Conservation (phyloP, 1,140 invertebrate species). For the Scaptomyza montana region DNA sequence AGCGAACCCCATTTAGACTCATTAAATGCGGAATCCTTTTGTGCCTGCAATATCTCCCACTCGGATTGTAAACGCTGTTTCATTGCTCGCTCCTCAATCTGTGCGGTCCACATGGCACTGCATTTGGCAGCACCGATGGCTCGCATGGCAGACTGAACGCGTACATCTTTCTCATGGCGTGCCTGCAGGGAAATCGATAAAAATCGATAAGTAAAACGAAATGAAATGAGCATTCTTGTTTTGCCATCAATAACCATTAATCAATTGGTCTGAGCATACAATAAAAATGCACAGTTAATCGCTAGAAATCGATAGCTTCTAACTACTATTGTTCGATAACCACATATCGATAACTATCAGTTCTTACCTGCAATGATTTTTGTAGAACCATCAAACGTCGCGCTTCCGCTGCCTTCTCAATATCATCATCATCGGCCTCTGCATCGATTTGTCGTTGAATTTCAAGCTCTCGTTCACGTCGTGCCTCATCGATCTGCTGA, state of each 20-base stretch:
- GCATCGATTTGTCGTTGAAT: conserved; percentile 38
- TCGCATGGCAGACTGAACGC: conserved; percentile 48
- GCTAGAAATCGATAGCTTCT: neutral
- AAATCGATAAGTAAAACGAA: neutral
- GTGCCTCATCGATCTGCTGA: conserved; percentile 56
- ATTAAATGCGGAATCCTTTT: conserved; percentile 55
- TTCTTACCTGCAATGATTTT: conserved; percentile 42
- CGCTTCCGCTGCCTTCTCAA: conserved; percentile 49
- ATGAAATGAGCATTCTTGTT: too few relatives aligned
- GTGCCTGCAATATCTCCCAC: conserved; percentile 45
- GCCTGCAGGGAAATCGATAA: conserved; percentile 31
- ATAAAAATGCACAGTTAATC: neutral
- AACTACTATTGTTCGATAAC: too few relatives aligned
- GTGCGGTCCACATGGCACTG: conserved; percentile 69
- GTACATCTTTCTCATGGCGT: conserved; percentile 53
- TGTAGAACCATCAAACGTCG: conserved; percentile 45
- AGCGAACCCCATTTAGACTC: conserved; percentile 61
- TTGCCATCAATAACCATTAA: too few relatives aligned
- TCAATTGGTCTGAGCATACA: too few relatives aligned
- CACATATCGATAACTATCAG: neutral
- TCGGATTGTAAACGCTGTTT: conserved; percentile 36
- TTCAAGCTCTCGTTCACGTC: conserved; percentile 54
- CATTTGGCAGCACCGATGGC: conserved; percentile 69
- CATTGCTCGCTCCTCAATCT: conserved; percentile 59
- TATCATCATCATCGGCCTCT: conserved; percentile 54